phyloP scores from a whole-genome alignment of 2,113 vertebrate species.

The Globicephala melas region DNA sequence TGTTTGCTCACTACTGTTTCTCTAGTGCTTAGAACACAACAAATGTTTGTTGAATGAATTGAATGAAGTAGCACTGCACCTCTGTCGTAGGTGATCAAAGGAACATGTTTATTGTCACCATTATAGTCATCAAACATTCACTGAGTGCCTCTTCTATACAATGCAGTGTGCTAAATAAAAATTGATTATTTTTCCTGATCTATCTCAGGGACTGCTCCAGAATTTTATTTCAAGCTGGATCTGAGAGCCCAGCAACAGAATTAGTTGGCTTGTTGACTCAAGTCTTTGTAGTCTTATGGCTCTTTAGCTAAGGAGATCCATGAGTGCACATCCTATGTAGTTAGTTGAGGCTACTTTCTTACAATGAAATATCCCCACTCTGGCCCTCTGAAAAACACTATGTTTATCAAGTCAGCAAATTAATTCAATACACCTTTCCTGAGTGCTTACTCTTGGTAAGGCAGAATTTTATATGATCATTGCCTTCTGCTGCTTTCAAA shows the following conservation, averaged over 20 bases:
- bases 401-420: neutral
- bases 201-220: neutral
- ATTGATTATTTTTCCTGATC: neutral
- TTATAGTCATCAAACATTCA: neutral
- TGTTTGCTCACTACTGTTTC: neutral
- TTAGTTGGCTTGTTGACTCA: neutral
- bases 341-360: neutral
- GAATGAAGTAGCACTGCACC: neutral
- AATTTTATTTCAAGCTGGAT: neutral
- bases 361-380: neutral
- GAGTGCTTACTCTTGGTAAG: neutral
- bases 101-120: neutral
- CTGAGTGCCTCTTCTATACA: neutral
- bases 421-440: slow-evolving; percentile 1
- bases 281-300: neutral
- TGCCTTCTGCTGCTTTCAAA: slow-evolving; percentile 37
- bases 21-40: neutral
- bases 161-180: neutral
- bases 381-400: neutral
- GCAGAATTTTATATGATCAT: neutral
- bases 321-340: neutral
- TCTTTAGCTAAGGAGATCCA: neutral
- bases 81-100: neutral
- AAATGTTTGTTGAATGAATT: neutral
- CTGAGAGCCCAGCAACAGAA: slow-evolving; percentile 8